Evolutionary conservation across 2,888 invertebrate species (phyloP).

Genomic region (Nineta flava): DNA sequence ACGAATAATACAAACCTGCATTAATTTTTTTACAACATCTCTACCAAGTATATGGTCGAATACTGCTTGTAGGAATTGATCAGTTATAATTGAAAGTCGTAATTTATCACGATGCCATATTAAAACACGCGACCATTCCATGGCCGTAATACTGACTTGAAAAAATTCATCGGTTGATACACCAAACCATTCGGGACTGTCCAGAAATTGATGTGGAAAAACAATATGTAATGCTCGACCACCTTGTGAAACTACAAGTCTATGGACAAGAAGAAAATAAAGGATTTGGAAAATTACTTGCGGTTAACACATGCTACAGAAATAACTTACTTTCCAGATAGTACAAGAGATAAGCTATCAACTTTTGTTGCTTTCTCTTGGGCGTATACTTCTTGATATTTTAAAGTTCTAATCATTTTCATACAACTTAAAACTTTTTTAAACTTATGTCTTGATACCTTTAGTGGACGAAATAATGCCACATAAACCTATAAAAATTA

Average conservation of each 20-base stretch:
- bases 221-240: conserved; percentile 72
- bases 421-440: conserved; percentile 66
- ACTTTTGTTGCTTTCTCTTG: conserved; percentile 79
- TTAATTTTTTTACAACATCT: conserved; percentile 73
- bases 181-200: conserved; percentile 82
- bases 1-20: conserved; percentile 45
- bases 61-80: conserved; percentile 68
- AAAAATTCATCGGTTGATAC: conserved; percentile 75
- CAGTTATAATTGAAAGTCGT: conserved; percentile 67
- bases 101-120: conserved; percentile 78
- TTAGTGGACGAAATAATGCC: conserved; percentile 67
- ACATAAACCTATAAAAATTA: conserved; percentile 48
- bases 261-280: conserved; percentile 20
- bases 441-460: conserved; percentile 68
- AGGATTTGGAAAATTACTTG: conserved; percentile 16
- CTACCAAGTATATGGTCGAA: conserved; percentile 74
- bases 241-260: conserved; percentile 71
- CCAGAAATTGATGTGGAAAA: conserved; percentile 74
- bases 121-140: conserved; percentile 69
- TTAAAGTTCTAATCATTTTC: conserved; percentile 60
- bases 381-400: conserved; percentile 75
- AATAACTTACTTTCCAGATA: conserved; percentile 68
- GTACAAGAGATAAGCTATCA: conserved; percentile 68
- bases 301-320: conserved; percentile 1
- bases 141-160: conserved; percentile 68